Base-by-base conservation (phyloP, 2,797 vertebrate species). In the Thalassophryne amazonica region DNA sequence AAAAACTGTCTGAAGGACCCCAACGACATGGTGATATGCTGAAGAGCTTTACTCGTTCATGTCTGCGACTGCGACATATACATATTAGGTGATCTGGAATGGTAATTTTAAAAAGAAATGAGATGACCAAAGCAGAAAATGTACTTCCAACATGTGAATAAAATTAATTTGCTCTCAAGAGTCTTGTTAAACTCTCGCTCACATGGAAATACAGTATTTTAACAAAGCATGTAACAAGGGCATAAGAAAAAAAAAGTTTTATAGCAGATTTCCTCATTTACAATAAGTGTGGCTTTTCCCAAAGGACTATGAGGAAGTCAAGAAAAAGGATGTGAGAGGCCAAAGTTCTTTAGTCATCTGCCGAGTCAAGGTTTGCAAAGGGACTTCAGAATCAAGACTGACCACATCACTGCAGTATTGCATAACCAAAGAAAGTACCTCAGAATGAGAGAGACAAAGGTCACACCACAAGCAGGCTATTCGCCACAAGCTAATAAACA, bases 251-350 rank as follows among this genome's bases (percentile, higher is more conserved):
- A n/a, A 20, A n/a, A 38, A 21, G 15, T 23, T 40, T 6, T 8
- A 2, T 11, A 1, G 9, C 2, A 4, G 2, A 24, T 4, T 4
- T 7, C 23, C 3, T 29, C 7, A 12, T 48, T 66, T 55, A 47
- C 50, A 45, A 42, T 35, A 55, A 62, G 1, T 2, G 17, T 2
- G 7, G 1, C 21, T 30, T 2, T 7, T 46, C 6, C 20, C 2
- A 43, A 15, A 19, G 18, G 4, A 3, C 6, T 2, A 10, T 19
- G 1, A 5, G n/a, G 5, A 36, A 18, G 9, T 32, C 17, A 32
- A 13, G n/a, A n/a, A 50, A 1, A 25, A 53, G 69, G 77, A 86
- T 81, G 38, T 76, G 64, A 74, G 65, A 84, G 71, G 72, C 42
- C 57, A 83, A 42, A 4, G 73, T 72, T 56, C 52, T 60, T 36